Evolutionary conservation across 2,797 vertebrate genomes (phyloP).

Genomic region (Acrocephalus scirpaceus): DNA sequence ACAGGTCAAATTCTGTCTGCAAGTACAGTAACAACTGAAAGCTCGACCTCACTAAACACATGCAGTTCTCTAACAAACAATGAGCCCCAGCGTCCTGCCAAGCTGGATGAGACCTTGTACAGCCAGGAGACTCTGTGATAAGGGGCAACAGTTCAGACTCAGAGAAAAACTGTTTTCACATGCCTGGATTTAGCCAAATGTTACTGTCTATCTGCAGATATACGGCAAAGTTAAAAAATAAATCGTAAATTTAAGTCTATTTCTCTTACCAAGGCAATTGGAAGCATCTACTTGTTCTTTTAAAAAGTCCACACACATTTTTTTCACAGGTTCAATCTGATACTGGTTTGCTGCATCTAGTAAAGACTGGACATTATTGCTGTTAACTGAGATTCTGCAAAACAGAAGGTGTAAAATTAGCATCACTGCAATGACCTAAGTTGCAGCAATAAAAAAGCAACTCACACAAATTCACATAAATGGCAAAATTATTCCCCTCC

Average conservation of each 20-base stretch:
- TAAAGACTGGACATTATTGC: constrained; percentile 96
- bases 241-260: background rate
- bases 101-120: background rate
- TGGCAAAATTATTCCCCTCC: background rate
- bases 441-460: background rate
- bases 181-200: background rate
- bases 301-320: constrained; percentile 97
- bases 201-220: background rate
- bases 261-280: constrained; percentile 91
- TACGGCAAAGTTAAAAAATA: background rate
- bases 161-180: background rate
- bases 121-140: background rate
- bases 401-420: constrained; percentile 28
- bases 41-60: background rate
- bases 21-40: background rate
- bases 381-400: constrained; percentile 95
- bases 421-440: constrained; percentile 24
- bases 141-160: background rate
- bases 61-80: background rate
- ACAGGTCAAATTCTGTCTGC: background rate
- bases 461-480: background rate
- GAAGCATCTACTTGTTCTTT: constrained; percentile 98
- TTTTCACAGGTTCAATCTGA: constrained; percentile 98
- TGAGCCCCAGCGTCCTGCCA: background rate
- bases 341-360: constrained; percentile 98